A percentile compares a stretch with the other conserved stretches of the same genome.
These are phyloP conservation scores for Chesias legatella DNA, from an alignment of 2,888 invertebrate species.

Conservation along the genomic window DNA sequence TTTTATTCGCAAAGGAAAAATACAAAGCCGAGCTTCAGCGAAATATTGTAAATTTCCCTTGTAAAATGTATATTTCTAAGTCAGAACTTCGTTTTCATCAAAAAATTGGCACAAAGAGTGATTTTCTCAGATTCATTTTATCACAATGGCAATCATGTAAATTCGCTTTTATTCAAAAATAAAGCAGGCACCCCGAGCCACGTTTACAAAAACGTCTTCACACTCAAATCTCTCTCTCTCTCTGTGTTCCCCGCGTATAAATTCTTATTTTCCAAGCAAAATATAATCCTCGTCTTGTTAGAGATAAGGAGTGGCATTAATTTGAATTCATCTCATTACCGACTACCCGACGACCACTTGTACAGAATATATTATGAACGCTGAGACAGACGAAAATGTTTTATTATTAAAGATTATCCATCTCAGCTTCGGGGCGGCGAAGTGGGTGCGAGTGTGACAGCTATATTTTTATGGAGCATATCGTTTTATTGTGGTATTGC, in stretches of 20 bases:
- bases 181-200: not conserved
- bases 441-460: constrained; percentile 16
- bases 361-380: constrained; percentile 47
- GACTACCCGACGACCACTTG: constrained; percentile 43
- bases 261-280: constrained; percentile 48
- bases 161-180: constrained; percentile 1
- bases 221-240: constrained; percentile 35
- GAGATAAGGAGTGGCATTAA: constrained; percentile 50
- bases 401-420: constrained; percentile 39
- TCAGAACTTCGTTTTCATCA: too few relatives aligned
- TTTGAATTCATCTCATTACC: constrained; percentile 53
- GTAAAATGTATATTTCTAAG: too few relatives aligned
- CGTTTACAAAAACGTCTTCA: constrained; percentile 22
- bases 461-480: constrained; percentile 21
- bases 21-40: too few relatives aligned
- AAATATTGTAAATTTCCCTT: too few relatives aligned
- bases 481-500: constrained; percentile 20
- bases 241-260: constrained; percentile 43
- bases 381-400: constrained; percentile 45
- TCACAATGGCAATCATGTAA: not conserved
- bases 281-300: constrained; percentile 48
- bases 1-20: too few relatives aligned
- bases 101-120: too few relatives aligned
- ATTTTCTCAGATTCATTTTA: too few relatives aligned
- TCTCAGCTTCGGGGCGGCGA: constrained; percentile 14